phyloP scores from a whole-genome alignment of 2,113 vertebrate species.

The Danionella cerebrum region DNA sequence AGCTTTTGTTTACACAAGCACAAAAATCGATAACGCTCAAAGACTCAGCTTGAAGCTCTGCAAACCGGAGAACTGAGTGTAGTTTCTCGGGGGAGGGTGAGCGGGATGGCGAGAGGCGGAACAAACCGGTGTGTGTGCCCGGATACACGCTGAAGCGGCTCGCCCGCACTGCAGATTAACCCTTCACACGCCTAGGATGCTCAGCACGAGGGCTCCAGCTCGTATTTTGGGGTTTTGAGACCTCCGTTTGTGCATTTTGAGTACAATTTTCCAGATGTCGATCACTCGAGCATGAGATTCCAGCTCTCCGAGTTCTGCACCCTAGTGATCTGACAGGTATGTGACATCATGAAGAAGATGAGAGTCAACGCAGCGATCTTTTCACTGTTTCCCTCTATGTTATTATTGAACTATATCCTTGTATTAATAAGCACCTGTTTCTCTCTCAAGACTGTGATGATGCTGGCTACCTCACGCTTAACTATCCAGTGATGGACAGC shows the following conservation, averaged over 20 bases:
- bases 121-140: conserved; percentile 71
- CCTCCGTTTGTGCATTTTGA: not conserved
- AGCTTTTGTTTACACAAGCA: no score
- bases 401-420: not conserved
- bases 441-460: not conserved
- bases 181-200: conserved; percentile 55
- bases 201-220: conserved; percentile 52
- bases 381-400: not conserved
- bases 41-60: conserved; percentile 4
- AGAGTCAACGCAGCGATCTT: conserved; percentile 11
- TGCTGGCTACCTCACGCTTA: no score
- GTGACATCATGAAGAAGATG: conserved; percentile 28
- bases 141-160: conserved; percentile 67
- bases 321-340: conserved; percentile 27
- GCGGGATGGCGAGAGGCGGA: conserved; percentile 55
- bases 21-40: not conserved
- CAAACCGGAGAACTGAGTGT: conserved; percentile 1
- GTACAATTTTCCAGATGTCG: not conserved
- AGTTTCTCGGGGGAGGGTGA: conserved; percentile 34
- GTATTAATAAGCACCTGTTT: not conserved
- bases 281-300: not conserved
- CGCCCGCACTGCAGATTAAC: conserved; percentile 79
- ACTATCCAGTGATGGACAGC: conserved; percentile 16
- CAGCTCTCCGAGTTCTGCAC: not conserved
- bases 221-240: not conserved